Percentiles rank a stretch among this genome's conserved stretches.
These are phyloP conservation scores for Oryzias celebensis DNA, from an alignment of 2,113 vertebrate genomes.

Conservation along the genomic window DNA sequence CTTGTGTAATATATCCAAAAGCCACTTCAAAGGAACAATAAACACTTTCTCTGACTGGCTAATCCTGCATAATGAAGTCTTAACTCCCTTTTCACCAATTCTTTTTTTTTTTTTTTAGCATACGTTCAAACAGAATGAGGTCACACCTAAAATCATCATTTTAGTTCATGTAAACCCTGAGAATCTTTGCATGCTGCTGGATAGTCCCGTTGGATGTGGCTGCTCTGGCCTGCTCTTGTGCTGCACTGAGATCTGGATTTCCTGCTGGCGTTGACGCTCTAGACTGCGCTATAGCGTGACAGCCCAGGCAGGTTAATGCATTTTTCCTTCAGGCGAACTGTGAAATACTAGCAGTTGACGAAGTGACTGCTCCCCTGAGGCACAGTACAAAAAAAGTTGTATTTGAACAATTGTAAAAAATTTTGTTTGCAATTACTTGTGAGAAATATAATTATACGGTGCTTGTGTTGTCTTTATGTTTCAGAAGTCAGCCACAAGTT, in stretches of 20 bases:
- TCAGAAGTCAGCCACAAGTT: conserved; percentile 20
- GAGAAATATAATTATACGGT: conserved; percentile 36
- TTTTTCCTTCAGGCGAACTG: conserved; percentile 44
- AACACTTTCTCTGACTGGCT: conserved; percentile 18
- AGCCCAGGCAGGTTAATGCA: conserved; percentile 64
- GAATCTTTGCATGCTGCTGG: background rate
- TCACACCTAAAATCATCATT: background rate
- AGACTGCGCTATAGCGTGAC: conserved; percentile 56
- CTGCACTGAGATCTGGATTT: conserved; percentile 49
- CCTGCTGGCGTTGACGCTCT: conserved; percentile 45
- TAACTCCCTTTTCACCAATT: conserved; percentile 1
- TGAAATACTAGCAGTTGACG: conserved; percentile 44
- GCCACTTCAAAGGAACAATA: conserved; percentile 39
- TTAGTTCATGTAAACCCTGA: background rate
- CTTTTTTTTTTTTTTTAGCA: background rate
- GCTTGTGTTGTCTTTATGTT: conserved; percentile 15
- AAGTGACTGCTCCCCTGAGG: conserved; percentile 40
- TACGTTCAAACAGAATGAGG: conserved; percentile 4
- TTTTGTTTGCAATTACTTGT: conserved; percentile 15
- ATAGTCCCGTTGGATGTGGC: conserved; percentile 34
- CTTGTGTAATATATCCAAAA: conserved; percentile 17
- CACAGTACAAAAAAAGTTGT: conserved; percentile 13
- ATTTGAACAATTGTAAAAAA: conserved; percentile 28
- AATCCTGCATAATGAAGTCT: conserved; percentile 21
- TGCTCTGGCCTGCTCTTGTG: conserved; percentile 48